Base-by-base conservation (phyloP, 2,888 invertebrate species). In the Xanthia togata region DNA sequence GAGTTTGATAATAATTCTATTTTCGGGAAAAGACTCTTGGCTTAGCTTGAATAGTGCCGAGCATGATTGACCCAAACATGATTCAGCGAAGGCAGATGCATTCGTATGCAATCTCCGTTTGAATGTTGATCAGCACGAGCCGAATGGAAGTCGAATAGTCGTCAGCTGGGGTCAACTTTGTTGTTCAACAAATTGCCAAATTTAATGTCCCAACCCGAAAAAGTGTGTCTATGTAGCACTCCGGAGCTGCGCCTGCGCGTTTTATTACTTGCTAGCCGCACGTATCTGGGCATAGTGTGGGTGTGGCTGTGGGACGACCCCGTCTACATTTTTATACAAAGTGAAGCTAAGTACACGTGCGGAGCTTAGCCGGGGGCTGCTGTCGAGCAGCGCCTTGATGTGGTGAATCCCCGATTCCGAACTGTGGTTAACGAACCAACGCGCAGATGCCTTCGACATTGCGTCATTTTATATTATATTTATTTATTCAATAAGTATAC, bases 321-420 rank as follows among this genome's bases (percentile, higher is more conserved):
- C 4, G 6, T 26, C 6, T 68, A n/a, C 4, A 59, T 31, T 35
- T 57, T n/a, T 2, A 38, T 12, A 47, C 4, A 31, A 26, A 31
- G 12, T 20, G 26, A 69, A 70, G 17, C 4, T 17, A 44, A 35
- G 50, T 50, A 17, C n/a, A 20, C 12, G 17, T 41, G 26, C 4
- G 20, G 8, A 26, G 5, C 20, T 9, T 44, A 26, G 8, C 20
- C 11, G 11, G 23, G 14, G 14, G 9, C 3, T 44, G 63, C 23
- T n/a, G 5, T 35, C 14, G 3, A 47, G 70, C 12, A 68, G 35
- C 5, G n/a, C 4, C 4, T 41, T 11, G 72, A 6, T 14, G 14
- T 11, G 14, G 41, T 62, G n/a, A 26, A 77, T 65, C 23, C 75
- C 35, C 23, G 67, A 35, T 77, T 44, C 20, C 11, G 2, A 50